Evolutionary conservation across 2,113 vertebrate genomes (phyloP).

Genomic region (Tupaia tana): DNA sequence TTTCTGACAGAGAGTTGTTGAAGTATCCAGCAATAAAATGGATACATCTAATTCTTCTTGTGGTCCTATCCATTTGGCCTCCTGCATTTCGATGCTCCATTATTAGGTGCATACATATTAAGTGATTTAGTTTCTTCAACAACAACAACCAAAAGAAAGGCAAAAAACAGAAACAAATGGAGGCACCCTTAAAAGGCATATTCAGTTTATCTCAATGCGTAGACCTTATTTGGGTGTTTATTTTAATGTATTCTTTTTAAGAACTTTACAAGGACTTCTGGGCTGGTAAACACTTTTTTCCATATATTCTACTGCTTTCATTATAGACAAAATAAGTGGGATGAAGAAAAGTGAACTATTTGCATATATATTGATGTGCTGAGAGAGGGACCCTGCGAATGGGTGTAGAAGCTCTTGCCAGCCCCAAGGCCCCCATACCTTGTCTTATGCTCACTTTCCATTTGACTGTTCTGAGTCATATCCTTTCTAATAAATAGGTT

Average conservation of each 20-base stretch:
- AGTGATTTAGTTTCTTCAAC: not conserved
- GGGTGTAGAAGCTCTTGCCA: not conserved
- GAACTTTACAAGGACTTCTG: not conserved
- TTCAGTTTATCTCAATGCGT: not conserved
- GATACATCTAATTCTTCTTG: too few species aligned
- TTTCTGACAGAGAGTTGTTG: too few species aligned
- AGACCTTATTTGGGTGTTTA: not conserved
- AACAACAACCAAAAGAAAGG: not conserved
- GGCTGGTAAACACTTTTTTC: not conserved
- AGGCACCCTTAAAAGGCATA: not conserved
- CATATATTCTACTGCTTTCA: not conserved
- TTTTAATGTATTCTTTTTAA: not conserved
- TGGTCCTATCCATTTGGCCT: too few species aligned
- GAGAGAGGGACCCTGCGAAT: too few species aligned
- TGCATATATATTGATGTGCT: not conserved
- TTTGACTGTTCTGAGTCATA: not conserved
- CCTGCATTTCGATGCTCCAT: too few species aligned
- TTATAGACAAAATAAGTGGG: not conserved
- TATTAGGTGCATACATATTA: not conserved
- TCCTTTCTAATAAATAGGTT: not conserved
- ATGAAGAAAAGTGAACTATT: not conserved
- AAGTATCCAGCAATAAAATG: too few species aligned
- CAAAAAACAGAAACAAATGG: not conserved
- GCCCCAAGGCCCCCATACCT: too few species aligned
- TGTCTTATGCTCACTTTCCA: not conserved